Base-by-base conservation (phyloP, 2,888 invertebrate genomes). In the Ophioninae sp. region DNA sequence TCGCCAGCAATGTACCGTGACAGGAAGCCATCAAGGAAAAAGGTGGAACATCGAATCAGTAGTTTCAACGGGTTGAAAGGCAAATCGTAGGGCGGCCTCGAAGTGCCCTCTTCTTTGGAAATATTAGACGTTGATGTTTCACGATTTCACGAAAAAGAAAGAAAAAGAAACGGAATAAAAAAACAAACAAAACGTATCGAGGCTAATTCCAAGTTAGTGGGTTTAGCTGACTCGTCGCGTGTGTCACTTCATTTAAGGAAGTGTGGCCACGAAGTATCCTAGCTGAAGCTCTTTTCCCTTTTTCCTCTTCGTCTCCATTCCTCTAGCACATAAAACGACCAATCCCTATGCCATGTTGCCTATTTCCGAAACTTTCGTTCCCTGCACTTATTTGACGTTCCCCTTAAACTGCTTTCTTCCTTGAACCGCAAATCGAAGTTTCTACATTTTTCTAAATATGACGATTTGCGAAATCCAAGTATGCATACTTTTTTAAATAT, bases 1-100 rank as follows among this genome's bases (percentile, higher is more conserved):
- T 87, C 79, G 87, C 89, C 91, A 90, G 88, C 87, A 88, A 87
- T 89, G 90, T 91, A 90, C 89, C 92, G 91, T 92, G 92, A 86
- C 90, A 90, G 88, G 86, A 83, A 89, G 88, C 90, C 89, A 92
- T 92, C 91, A 91, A 86, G 81, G 39, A 56, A 82, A 30, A 76
- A 86, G 79, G 76, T 82, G 83, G 83, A 79, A 82, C 82, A 3
- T 81, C 84, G 75, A 75, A 67, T 83, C 79, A 59, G 79, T 81
- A 83, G 81, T 81, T 83, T 81, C 58, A 67, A 83, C 86, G 84
- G 82, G 85, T 79, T 73, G 85, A 86, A 87, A 88, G 84, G 86
- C 86, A 85, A 86, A 87, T 88, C 76, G 86, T 73, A 79, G 82
- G 83, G 83, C 81, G 74, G 76, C 56, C 30, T 67, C 71, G 65